Evolutionary conservation across 1,140 invertebrate species (phyloP).

Genomic region (Tetramorium simillimum): DNA sequence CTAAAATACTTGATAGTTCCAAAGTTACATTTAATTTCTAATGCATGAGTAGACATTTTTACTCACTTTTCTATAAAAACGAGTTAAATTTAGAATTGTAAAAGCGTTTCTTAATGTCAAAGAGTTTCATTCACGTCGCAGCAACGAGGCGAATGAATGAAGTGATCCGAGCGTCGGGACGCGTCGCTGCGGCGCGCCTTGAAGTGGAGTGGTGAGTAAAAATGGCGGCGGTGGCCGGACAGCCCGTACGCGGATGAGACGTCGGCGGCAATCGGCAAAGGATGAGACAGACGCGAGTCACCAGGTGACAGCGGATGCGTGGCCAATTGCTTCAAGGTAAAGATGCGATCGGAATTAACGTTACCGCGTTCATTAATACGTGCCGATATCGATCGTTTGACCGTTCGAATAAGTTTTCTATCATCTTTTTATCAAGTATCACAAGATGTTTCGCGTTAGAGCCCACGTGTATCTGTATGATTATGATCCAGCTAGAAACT

Average conservation of each 20-base stretch:
- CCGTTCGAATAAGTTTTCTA: background rate
- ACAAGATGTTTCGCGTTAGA: background rate
- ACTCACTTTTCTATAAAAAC: background rate
- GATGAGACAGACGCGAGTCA: slow-evolving; percentile 64
- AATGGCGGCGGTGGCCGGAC: slow-evolving; percentile 70
- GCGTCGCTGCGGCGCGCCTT: slow-evolving; percentile 25
- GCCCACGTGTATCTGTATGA: background rate
- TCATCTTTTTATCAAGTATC: background rate
- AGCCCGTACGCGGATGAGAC: slow-evolving; percentile 26
- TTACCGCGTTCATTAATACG: background rate
- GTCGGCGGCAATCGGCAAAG: slow-evolving; percentile 49
- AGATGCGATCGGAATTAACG: background rate
- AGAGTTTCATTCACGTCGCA: background rate
- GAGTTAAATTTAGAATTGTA: background rate
- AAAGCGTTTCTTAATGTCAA: background rate
- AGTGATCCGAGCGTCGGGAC: no score
- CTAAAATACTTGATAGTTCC: background rate
- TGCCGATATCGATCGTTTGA: background rate
- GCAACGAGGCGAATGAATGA: background rate
- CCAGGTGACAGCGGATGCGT: slow-evolving; percentile 69
- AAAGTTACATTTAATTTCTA: background rate
- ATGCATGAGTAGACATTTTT: no score
- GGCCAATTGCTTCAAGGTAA: slow-evolving; percentile 74
- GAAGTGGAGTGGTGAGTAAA: slow-evolving; percentile 61
- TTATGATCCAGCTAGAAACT: background rate